phyloP scores from a whole-genome alignment of 2,113 vertebrate species.

The Cynoglossus semilaevis region DNA sequence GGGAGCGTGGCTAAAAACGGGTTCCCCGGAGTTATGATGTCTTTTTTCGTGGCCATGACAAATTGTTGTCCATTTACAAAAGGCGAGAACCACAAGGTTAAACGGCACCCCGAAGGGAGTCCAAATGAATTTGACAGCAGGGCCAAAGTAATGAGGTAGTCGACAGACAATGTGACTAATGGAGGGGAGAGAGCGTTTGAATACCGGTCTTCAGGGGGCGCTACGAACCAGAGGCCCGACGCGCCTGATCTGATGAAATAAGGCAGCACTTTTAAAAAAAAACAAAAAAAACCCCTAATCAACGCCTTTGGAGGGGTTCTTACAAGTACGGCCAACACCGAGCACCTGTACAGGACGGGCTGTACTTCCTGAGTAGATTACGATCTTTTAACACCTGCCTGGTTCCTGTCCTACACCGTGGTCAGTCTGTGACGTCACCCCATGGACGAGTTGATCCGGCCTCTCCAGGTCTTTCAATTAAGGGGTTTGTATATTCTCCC shows the following conservation, averaged over 20 bases:
- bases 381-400: too few species aligned
- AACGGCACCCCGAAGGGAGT: slow-evolving; percentile 3
- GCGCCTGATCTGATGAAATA: background rate
- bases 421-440: too few species aligned
- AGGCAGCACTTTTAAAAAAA: slow-evolving; percentile 7
- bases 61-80: slow-evolving; percentile 8
- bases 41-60: slow-evolving; percentile 18
- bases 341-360: too few species aligned
- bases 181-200: slow-evolving; percentile 12
- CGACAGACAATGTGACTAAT: slow-evolving; percentile 18
- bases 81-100: slow-evolving; percentile 4
- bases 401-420: too few species aligned
- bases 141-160: slow-evolving; percentile 30
- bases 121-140: slow-evolving; percentile 28
- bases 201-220: slow-evolving; percentile 3
- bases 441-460: too few species aligned
- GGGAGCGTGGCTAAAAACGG: background rate
- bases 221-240: background rate
- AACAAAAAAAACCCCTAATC: too few species aligned
- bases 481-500: too few species aligned
- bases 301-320: too few species aligned
- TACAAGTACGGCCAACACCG: too few species aligned
- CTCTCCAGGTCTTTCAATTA: too few species aligned
- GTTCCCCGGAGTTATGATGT: background rate
- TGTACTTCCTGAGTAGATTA: too few species aligned